These are phyloP conservation scores for Epinotia demarniana DNA, from an alignment of 2,888 invertebrate genomes.

Conservation along the genomic window DNA sequence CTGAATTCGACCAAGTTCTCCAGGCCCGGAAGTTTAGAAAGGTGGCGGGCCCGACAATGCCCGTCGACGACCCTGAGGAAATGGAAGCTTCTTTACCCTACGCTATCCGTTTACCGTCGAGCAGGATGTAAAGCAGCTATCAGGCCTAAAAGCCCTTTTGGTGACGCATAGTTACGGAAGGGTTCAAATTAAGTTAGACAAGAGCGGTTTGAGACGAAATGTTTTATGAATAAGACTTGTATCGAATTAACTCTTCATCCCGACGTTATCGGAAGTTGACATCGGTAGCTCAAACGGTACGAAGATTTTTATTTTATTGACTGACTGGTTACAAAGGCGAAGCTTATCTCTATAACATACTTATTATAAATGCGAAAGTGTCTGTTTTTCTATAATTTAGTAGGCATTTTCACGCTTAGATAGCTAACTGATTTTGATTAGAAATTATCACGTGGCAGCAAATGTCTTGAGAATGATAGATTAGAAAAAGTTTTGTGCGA, in stretches of 20 bases:
- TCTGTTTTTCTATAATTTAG: background rate
- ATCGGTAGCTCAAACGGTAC: slow-evolving; percentile 42
- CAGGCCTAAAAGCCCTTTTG: background rate
- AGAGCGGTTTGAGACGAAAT: background rate
- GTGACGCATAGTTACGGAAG: background rate
- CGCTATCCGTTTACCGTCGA: no score
- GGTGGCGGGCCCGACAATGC: no score
- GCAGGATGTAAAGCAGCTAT: no score
- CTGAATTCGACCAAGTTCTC: no score
- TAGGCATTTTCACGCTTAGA: background rate
- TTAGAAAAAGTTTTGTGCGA: no score
- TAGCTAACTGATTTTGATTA: no score
- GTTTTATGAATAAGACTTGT: slow-evolving; percentile 12
- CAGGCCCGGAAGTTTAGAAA: no score
- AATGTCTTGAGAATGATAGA: no score
- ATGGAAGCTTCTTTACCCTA: no score
- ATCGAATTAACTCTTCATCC: slow-evolving; percentile 44
- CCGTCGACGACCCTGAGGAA: no score
- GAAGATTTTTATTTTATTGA: slow-evolving; percentile 36
- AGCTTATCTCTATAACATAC: background rate
- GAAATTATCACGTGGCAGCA: background rate
- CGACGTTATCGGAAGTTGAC: slow-evolving; percentile 40
- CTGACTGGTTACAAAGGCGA: slow-evolving; percentile 20
- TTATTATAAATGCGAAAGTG: background rate
- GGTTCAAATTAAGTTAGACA: background rate